A percentile compares a stretch with the other conserved stretches of the same genome.
phyloP scores from a whole-genome alignment of 1,140 invertebrate genomes.

The Arion vulgaris region DNA sequence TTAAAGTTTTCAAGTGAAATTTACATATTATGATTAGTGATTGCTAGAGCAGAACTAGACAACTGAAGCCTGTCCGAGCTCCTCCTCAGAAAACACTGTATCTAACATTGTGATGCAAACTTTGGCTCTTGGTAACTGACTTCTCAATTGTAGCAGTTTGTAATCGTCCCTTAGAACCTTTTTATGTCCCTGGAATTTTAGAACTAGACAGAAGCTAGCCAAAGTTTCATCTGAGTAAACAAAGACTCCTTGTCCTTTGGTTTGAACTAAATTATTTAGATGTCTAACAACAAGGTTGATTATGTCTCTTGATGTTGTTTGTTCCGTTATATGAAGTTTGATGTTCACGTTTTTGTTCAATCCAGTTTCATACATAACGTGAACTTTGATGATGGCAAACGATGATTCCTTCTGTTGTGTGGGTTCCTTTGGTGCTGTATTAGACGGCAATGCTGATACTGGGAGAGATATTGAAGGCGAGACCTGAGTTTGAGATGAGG shows the following conservation, averaged over 20 bases:
- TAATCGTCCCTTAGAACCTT: constrained; percentile 93
- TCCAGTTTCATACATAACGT: constrained; percentile 94
- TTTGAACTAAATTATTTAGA: constrained; percentile 90
- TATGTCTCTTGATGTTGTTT: constrained; percentile 92
- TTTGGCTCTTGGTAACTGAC: constrained; percentile 29
- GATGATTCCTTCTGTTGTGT: constrained; percentile 19
- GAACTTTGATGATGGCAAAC: constrained; percentile 80
- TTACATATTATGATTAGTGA: too few relatives aligned
- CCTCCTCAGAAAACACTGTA: constrained; percentile 21
- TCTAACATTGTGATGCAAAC: constrained; percentile 31
- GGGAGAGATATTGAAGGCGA: constrained; percentile 16
- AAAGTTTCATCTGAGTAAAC: constrained; percentile 81
- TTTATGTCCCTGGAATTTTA: constrained; percentile 92
- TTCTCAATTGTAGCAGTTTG: constrained; percentile 84
- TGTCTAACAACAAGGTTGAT: constrained; percentile 94
- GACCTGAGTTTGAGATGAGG: not conserved
- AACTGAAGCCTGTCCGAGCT: constrained; percentile 22
- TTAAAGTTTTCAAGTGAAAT: too few relatives aligned
- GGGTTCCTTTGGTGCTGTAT: not conserved
- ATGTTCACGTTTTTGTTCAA: constrained; percentile 91
- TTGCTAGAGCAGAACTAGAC: not conserved
- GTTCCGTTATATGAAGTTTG: constrained; percentile 90
- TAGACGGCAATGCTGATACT: not conserved
- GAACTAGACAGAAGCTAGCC: constrained; percentile 91
- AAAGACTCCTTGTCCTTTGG: constrained; percentile 88